Conservation (phyloP, 2,113 vertebrate genomes). For the Phalacrocorax aristotelis region DNA sequence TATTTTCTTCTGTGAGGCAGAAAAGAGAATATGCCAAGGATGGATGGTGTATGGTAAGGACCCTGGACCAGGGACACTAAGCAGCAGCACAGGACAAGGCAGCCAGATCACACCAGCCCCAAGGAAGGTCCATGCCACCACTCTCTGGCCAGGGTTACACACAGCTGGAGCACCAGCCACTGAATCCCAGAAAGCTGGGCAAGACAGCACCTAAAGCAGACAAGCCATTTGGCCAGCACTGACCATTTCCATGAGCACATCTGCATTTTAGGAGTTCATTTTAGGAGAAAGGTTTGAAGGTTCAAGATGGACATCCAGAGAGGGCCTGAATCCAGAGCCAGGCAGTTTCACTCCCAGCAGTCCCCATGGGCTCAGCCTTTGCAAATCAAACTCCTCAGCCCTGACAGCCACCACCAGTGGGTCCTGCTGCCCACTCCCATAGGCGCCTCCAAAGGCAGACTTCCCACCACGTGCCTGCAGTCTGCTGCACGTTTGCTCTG, state of each 20-base stretch:
- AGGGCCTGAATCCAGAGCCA: neutral
- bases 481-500: neutral
- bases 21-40: neutral
- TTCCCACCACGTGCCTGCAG: neutral
- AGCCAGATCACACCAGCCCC: rapidly evolving
- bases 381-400: neutral
- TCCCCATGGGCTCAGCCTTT: neutral
- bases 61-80: neutral
- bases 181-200: neutral
- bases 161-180: neutral
- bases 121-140: neutral
- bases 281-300: neutral
- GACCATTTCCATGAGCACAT: neutral
- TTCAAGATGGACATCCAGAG: neutral
- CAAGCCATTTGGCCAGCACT: neutral
- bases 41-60: rapidly evolving
- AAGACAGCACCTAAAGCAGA: neutral
- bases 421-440: neutral
- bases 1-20: neutral
- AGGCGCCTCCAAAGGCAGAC: neutral
- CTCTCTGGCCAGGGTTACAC: neutral
- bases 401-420: neutral
- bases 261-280: neutral
- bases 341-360: neutral
- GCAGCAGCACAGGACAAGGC: neutral